A percentile compares a stretch with the other conserved stretches of the same genome.
phyloP scores from a whole-genome alignment of 1,140 invertebrate genomes.

The Atta colombica region DNA sequence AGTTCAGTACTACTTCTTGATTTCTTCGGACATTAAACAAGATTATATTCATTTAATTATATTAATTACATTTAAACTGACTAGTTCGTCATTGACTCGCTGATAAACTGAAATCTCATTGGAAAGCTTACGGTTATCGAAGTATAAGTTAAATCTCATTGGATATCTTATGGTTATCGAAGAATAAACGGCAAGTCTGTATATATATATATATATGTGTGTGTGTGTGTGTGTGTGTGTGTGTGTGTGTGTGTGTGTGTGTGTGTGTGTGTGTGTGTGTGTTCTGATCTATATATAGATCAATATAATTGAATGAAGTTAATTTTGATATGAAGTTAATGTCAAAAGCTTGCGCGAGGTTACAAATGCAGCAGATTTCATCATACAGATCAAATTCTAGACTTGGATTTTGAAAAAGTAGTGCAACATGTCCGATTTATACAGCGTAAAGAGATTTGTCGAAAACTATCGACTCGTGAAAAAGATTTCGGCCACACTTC shows the following conservation, averaged over 20 bases:
- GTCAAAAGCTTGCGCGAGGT: not conserved
- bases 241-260: too few species aligned
- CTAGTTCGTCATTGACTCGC: not conserved
- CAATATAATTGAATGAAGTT: not conserved
- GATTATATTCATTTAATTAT: constrained; percentile 43
- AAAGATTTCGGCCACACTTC: constrained; percentile 44
- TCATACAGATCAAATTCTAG: not conserved
- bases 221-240: too few species aligned
- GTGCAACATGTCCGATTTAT: not conserved
- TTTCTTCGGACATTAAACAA: not conserved
- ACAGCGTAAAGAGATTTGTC: not conserved
- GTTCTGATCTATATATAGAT: not conserved
- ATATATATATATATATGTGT: not conserved
- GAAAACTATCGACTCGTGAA: not conserved
- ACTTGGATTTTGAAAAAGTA: not conserved
- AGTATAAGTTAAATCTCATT: constrained; percentile 1
- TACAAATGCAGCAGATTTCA: not conserved
- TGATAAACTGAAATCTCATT: not conserved
- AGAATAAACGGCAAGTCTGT: not conserved
- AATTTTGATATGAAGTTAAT: not conserved
- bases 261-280: too few species aligned
- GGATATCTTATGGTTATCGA: constrained; percentile 17
- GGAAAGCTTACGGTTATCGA: constrained; percentile 13
- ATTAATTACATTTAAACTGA: not conserved
- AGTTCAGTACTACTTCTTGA: not conserved